Evolutionary conservation across 1,140 invertebrate species (phyloP).

Genomic region (Atta colombica): DNA sequence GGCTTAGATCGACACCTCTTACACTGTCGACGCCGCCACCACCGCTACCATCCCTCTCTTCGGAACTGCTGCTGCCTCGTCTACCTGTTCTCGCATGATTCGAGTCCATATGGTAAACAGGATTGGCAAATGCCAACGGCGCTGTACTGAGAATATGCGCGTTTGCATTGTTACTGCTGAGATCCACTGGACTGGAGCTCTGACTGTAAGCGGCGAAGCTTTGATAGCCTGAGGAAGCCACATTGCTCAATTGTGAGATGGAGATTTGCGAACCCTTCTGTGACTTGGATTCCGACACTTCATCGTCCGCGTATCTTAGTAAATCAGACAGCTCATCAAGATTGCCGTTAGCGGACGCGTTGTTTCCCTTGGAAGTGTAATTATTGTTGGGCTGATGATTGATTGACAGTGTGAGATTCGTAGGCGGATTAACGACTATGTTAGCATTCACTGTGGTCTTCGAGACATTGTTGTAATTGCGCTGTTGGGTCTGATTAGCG

Average conservation of each 20-base stretch:
- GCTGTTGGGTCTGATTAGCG: conserved; percentile 85
- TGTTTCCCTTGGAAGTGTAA: conserved; percentile 75
- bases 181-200: conserved; percentile 95
- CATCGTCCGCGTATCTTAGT: conserved; percentile 87
- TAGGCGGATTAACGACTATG: conserved; percentile 76
- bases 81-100: conserved; percentile 80
- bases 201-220: conserved; percentile 96
- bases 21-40: conserved; percentile 83
- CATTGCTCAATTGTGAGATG: conserved; percentile 93
- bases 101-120: conserved; percentile 92
- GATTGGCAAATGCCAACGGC: conserved; percentile 95
- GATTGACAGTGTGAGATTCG: conserved; percentile 81
- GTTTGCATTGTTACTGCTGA: conserved; percentile 86
- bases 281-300: conserved; percentile 85
- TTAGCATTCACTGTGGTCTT: conserved; percentile 85
- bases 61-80: conserved; percentile 86
- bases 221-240: conserved; percentile 96
- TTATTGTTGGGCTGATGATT: conserved; percentile 85
- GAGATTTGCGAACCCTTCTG: conserved; percentile 88
- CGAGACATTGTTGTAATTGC: conserved; percentile 84
- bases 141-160: conserved; percentile 87
- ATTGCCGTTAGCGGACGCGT: conserved; percentile 84
- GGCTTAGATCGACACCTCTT: conserved; percentile 83
- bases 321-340: conserved; percentile 92
- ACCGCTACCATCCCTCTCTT: conserved; percentile 82